A percentile compares a stretch with the other conserved stretches of the same genome.
Conservation (phyloP, 2,888 invertebrate species). For the Plebejus melissa region DNA sequence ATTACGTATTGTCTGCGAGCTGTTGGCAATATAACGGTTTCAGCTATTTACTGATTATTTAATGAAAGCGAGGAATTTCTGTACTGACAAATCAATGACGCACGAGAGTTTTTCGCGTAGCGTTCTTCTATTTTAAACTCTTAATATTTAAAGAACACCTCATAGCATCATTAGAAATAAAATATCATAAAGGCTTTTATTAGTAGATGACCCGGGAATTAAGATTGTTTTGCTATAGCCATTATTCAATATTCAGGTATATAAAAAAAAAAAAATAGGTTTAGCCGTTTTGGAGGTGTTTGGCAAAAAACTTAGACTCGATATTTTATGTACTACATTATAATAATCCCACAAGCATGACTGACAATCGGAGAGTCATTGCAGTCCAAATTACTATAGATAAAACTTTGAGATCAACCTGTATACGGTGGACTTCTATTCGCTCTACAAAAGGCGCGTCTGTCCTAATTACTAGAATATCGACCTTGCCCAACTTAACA, state of each 20-base stretch:
- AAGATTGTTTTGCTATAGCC: too few species aligned
- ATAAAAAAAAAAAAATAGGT: too few species aligned
- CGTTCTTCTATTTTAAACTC: background rate
- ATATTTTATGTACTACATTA: too few species aligned
- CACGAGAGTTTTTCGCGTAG: background rate
- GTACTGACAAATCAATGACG: background rate
- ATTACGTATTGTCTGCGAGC: background rate
- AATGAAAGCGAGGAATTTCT: background rate
- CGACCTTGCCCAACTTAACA: slow-evolving; percentile 40
- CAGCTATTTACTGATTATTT: slow-evolving; percentile 2
- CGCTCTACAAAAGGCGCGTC: slow-evolving; percentile 44
- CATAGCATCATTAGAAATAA: too few species aligned
- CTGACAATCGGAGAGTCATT: background rate
- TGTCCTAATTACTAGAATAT: slow-evolving; percentile 46
- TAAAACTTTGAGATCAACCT: slow-evolving; percentile 38
- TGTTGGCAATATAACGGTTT: background rate
- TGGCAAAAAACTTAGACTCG: too few species aligned
- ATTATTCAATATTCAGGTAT: too few species aligned
- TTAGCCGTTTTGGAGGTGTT: too few species aligned
- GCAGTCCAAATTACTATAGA: slow-evolving; percentile 25
- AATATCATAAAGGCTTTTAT: too few species aligned
- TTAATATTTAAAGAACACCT: background rate
- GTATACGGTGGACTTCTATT: slow-evolving; percentile 37
- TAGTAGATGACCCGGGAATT: too few species aligned
- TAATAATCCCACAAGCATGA: too few species aligned